These are phyloP conservation scores for Caerostris extrusa DNA, from an alignment of 1,140 invertebrate species.

Conservation along the genomic window DNA sequence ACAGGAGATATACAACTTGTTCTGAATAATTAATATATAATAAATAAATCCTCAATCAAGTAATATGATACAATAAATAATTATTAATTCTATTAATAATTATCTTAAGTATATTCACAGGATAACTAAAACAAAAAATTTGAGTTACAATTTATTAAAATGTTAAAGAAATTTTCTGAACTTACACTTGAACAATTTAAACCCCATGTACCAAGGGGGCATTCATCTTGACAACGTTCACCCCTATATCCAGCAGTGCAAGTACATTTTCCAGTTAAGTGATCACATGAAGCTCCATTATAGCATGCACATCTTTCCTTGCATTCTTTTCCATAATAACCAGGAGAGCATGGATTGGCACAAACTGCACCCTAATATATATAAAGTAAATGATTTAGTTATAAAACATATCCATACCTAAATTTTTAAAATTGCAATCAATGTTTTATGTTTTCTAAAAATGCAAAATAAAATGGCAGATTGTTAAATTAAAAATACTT, in stretches of 20 bases:
- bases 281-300: slow-evolving; percentile 91
- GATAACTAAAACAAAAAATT: neutral
- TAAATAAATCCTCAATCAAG: no score
- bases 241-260: slow-evolving; percentile 88
- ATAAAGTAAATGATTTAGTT: neutral
- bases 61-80: no score
- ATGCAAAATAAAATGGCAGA: no score
- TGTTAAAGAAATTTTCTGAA: neutral
- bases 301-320: slow-evolving; percentile 88
- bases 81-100: no score
- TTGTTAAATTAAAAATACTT: no score
- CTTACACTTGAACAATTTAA: slow-evolving; percentile 84
- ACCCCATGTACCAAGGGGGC: slow-evolving; percentile 90
- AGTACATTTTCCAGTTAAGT: slow-evolving; percentile 91
- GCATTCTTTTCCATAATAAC: slow-evolving; percentile 91
- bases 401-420: no score
- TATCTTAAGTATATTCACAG: neutral
- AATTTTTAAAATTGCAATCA: no score
- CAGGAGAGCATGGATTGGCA: slow-evolving; percentile 82
- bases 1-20: no score
- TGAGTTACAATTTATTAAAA: neutral
- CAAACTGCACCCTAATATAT: slow-evolving; percentile 76
- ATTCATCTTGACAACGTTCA: slow-evolving; percentile 91
- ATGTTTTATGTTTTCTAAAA: no score
- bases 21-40: no score